phyloP scores from a whole-genome alignment of 2,113 vertebrate genomes.

The Lamprologus sp. region DNA sequence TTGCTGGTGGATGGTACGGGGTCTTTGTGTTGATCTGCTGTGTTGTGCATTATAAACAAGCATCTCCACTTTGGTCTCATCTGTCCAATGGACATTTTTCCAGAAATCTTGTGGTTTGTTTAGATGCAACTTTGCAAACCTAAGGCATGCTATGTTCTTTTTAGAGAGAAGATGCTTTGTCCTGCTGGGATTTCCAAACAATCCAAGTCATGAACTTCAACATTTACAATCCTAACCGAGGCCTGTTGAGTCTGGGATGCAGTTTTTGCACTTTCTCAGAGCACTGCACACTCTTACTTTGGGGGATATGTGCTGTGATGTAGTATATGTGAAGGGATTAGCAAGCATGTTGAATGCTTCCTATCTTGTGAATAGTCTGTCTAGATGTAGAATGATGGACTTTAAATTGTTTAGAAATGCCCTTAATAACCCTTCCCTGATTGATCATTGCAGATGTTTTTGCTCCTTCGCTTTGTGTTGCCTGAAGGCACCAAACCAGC shows the following conservation, averaged over 20 bases:
- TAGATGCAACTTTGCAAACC: neutral
- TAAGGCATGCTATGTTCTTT: neutral
- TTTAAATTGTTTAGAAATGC: neutral
- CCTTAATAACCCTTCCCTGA: neutral
- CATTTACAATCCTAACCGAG: neutral
- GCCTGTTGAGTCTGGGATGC: neutral
- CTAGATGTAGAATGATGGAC: neutral
- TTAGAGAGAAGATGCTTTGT: neutral
- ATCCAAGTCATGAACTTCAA: neutral
- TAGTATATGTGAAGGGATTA: rapidly evolving
- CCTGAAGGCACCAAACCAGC: neutral
- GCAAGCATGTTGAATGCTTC: neutral
- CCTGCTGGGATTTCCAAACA: neutral
- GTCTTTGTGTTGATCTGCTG: neutral
- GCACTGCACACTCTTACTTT: neutral
- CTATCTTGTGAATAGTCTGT: neutral
- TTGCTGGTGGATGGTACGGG: neutral
- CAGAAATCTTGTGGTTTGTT: neutral
- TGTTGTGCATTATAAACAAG: neutral
- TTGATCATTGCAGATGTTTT: neutral
- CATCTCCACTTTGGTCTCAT: neutral
- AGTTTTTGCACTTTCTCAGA: neutral
- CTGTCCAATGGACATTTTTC: neutral
- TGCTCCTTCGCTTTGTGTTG: neutral
- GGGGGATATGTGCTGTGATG: neutral